These are phyloP conservation scores for Danio albolineatus DNA, from an alignment of 2,797 vertebrate genomes.

Conservation along the genomic window DNA sequence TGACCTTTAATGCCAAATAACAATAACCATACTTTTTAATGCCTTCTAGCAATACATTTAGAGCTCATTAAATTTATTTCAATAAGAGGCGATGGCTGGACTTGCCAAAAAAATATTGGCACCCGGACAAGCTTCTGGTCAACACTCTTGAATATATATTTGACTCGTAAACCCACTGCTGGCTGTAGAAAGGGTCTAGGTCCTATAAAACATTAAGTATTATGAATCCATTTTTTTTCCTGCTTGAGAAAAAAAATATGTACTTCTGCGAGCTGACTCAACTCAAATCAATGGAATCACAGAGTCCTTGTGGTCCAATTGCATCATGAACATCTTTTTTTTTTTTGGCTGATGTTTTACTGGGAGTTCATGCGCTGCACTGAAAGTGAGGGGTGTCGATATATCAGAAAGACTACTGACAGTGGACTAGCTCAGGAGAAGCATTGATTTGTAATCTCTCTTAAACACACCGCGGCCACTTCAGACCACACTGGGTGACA, in stretches of 20 bases:
- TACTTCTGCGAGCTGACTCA: not conserved
- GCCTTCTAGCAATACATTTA: not conserved
- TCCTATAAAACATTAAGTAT: not conserved
- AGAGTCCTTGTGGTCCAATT: not conserved
- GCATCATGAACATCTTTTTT: constrained; percentile 5
- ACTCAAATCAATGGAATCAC: not conserved
- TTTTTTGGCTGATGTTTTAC: not conserved
- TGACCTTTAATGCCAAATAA: not conserved
- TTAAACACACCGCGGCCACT: constrained; percentile 7
- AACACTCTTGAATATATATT: not conserved
- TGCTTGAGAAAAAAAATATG: not conserved
- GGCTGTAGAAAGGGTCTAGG: not conserved
- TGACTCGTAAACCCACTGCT: not conserved
- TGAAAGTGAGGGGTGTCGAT: constrained; percentile 17
- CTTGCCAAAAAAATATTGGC: not conserved
- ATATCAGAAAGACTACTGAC: constrained; percentile 37
- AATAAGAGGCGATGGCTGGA: not conserved
- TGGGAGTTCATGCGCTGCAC: not conserved
- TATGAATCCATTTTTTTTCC: not conserved
- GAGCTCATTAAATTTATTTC: not conserved
- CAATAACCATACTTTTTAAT: not conserved
- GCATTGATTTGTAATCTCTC: constrained; percentile 37
- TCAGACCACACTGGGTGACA: constrained; percentile 17
- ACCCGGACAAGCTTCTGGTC: not conserved
- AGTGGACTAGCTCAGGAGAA: constrained; percentile 25